Evolutionary conservation across 2,113 vertebrate species (phyloP), one percentile per base, ranked within the genome.

Genomic region (Scatophagus argus): DNA sequence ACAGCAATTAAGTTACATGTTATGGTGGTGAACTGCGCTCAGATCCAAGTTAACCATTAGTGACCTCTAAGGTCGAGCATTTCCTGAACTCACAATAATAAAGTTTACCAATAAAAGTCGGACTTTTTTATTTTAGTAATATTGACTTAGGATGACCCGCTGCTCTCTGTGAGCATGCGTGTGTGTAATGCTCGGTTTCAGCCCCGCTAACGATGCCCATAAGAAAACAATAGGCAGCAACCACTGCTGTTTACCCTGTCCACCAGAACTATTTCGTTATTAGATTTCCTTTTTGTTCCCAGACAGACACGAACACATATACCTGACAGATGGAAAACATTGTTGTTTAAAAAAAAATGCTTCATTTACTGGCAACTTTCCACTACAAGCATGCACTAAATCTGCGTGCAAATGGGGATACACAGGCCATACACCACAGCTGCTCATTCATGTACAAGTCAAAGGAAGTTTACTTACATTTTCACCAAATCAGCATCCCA

Each of bases 381-480:
- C 73, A 71, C 31, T 4, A 46, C 65, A 69, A 65, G 46, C 69
- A 63, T n/a, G 38, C 34, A 44, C 29, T 47, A 23, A 72, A 60
- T 34, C 32, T 55, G 49, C 76, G 56, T 58, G 36, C 47, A 78
- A 65, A 76, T 38, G 41, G 36, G 61, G n/a, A 68, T 12, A 60
- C 8, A 41, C 27, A 74, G 54, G 73, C 60, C 52, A 51, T 16
- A 47, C 64, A 58, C 46, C 70, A 69, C 71, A 82, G 71, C 67
- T 76, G 76, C 66, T 67, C 63, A 74, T 62, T 84, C 77, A 61
- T 63, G 63, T 56, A 14, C 85, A 82, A 87, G 77, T 82, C 72
- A 91, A 90, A 89, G 44, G 59, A 82, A 82, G 74, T 89, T 89
- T 94, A 94, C 93, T 94, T 89, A 94, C 94, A 91, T 88, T 90